These are phyloP conservation scores for Sakesphorus luctuosus DNA, from an alignment of 2,113 vertebrate species.

Conservation along the genomic window DNA sequence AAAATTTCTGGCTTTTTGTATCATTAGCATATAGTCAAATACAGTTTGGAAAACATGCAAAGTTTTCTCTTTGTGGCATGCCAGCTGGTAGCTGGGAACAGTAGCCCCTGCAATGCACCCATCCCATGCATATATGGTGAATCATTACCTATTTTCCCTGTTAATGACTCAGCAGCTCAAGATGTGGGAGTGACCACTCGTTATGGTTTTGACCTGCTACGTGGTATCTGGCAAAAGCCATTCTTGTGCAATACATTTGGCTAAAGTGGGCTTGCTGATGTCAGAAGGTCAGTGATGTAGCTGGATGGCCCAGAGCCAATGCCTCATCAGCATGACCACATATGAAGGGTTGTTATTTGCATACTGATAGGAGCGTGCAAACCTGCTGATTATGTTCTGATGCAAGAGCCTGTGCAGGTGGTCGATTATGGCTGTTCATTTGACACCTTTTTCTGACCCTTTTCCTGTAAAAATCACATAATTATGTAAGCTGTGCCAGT, in stretches of 20 bases:
- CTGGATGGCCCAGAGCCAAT: background rate
- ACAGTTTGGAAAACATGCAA: background rate
- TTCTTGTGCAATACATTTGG: background rate
- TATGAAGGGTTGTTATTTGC: background rate
- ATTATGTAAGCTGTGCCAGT: background rate
- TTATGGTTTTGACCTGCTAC: background rate
- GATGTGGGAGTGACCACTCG: background rate
- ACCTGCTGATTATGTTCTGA: background rate
- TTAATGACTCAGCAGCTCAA: background rate
- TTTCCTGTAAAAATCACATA: background rate
- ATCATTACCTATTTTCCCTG: background rate
- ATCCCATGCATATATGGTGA: background rate
- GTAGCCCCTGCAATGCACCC: background rate
- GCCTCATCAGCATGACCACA: background rate
- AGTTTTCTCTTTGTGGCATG: background rate
- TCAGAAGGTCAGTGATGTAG: background rate
- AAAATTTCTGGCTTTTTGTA: background rate
- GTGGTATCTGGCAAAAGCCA: background rate
- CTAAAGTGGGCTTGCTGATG: background rate
- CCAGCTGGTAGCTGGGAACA: background rate
- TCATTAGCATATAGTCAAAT: background rate
- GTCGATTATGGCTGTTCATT: background rate
- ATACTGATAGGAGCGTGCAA: background rate
- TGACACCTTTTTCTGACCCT: background rate
- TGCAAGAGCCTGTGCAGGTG: background rate